These are phyloP conservation scores for Portevinia maculata DNA, from an alignment of 2,888 invertebrate genomes.

Conservation along the genomic window DNA sequence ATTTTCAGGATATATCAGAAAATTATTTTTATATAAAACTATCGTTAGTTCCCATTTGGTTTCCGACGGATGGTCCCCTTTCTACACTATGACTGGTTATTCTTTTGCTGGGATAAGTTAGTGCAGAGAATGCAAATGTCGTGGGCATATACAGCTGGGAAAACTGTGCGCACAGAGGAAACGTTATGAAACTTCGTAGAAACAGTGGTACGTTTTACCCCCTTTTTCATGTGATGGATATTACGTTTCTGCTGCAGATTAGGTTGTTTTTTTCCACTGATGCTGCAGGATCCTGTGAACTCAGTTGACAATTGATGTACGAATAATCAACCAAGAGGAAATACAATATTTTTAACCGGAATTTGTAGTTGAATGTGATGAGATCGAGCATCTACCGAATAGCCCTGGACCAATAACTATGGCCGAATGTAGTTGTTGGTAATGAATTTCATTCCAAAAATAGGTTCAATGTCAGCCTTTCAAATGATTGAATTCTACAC, in stretches of 20 bases:
- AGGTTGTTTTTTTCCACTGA: slow-evolving; percentile 21
- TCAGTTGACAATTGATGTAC: slow-evolving; percentile 44
- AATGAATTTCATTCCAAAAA: too few species aligned
- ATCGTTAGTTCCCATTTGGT: neutral
- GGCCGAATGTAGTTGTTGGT: too few species aligned
- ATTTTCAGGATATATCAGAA: slow-evolving; percentile 50
- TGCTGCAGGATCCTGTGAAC: slow-evolving; percentile 42
- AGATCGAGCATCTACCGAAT: slow-evolving; percentile 1
- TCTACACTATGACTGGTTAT: slow-evolving; percentile 50
- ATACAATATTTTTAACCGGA: slow-evolving; percentile 50
- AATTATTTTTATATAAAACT: slow-evolving; percentile 38
- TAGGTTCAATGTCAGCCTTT: too few species aligned
- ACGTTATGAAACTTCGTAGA: slow-evolving; percentile 38
- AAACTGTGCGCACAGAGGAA: slow-evolving; percentile 54
- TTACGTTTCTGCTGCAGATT: slow-evolving; percentile 22
- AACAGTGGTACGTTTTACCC: slow-evolving; percentile 44
- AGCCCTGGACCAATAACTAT: neutral
- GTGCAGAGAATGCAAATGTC: slow-evolving; percentile 52
- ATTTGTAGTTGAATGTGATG: slow-evolving; percentile 43
- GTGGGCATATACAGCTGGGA: slow-evolving; percentile 38
- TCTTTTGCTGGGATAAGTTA: slow-evolving; percentile 16
- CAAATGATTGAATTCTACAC: too few species aligned
- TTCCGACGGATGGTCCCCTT: slow-evolving; percentile 50
- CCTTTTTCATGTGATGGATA: slow-evolving; percentile 1
- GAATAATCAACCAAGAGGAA: slow-evolving; percentile 50